Conservation (phyloP, 2,797 vertebrate species). For the Silurus aristotelis region DNA sequence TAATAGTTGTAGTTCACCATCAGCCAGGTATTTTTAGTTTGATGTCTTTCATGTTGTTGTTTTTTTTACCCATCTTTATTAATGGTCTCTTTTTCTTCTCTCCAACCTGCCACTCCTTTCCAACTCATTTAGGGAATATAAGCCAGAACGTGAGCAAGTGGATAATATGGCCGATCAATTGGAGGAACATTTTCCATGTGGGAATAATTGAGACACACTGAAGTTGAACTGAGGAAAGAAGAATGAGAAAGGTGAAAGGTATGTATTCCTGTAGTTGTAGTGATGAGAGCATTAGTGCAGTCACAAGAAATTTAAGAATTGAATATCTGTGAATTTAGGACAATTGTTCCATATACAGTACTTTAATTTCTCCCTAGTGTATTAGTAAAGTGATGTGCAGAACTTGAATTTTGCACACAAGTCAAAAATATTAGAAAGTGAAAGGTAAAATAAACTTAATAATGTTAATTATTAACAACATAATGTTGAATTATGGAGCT, state of each 20-base stretch:
- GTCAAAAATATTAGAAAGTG: not conserved
- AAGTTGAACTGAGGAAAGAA: not conserved
- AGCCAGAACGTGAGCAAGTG: slow-evolving; percentile 44
- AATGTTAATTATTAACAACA: no score
- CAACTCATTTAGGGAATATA: slow-evolving; percentile 62
- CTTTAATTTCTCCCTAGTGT: not conserved
- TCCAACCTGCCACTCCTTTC: slow-evolving; percentile 45
- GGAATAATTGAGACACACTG: not conserved
- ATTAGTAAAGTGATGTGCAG: not conserved
- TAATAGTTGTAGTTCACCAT: not conserved
- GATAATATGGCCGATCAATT: not conserved
- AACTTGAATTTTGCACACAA: not conserved
- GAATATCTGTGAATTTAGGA: not conserved
- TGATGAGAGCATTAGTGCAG: not conserved
- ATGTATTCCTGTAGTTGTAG: not conserved
- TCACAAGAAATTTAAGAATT: no score
- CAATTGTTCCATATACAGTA: no score
- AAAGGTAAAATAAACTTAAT: not conserved
- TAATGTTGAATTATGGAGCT: not conserved
- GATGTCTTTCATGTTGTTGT: slow-evolving; percentile 12
- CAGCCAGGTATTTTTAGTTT: not conserved
- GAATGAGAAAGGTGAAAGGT: not conserved
- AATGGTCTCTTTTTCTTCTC: slow-evolving; percentile 42
- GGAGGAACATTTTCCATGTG: not conserved
- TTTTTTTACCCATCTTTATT: slow-evolving; percentile 48